These are phyloP conservation scores for Paramacrobiotus metropolitanus DNA, from an alignment of 1,140 invertebrate species.

Conservation along the genomic window DNA sequence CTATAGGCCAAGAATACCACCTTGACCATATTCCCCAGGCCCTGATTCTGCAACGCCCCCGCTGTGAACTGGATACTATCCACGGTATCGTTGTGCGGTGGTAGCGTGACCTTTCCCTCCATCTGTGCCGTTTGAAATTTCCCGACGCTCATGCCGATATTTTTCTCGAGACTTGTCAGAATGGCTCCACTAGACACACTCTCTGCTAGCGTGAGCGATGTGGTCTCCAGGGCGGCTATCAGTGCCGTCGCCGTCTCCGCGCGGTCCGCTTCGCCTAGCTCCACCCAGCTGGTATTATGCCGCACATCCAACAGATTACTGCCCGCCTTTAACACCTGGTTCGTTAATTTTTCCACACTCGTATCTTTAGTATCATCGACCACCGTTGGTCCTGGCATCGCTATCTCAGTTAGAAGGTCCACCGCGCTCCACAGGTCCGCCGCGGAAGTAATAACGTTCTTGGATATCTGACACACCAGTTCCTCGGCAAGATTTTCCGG, in stretches of 20 bases:
- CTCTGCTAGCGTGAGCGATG: slow-evolving; percentile 60
- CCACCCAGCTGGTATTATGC: slow-evolving; percentile 62
- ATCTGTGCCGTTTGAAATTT: neutral
- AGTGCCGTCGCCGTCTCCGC: slow-evolving; percentile 16
- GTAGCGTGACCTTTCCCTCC: neutral
- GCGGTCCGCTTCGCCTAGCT: slow-evolving; percentile 28
- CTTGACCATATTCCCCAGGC: slow-evolving; percentile 38
- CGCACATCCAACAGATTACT: slow-evolving; percentile 64
- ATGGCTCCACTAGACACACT: slow-evolving; percentile 29
- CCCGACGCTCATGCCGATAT: neutral
- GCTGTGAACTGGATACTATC: neutral
- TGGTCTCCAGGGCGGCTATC: slow-evolving; percentile 13
- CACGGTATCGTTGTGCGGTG: neutral
- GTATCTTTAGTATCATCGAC: neutral
- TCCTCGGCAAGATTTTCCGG: neutral
- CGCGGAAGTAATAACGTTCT: neutral
- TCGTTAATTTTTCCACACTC: slow-evolving; percentile 8
- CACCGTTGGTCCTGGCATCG: neutral
- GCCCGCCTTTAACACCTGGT: slow-evolving; percentile 42
- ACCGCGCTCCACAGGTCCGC: neutral
- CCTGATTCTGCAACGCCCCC: slow-evolving; percentile 5
- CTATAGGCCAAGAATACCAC: slow-evolving; percentile 81
- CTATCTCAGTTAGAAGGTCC: neutral
- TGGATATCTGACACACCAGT: neutral
- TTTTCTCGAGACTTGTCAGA: neutral